Evolutionary conservation across 2,113 vertebrate genomes (phyloP).

Genomic region (Mirounga angustirostris): DNA sequence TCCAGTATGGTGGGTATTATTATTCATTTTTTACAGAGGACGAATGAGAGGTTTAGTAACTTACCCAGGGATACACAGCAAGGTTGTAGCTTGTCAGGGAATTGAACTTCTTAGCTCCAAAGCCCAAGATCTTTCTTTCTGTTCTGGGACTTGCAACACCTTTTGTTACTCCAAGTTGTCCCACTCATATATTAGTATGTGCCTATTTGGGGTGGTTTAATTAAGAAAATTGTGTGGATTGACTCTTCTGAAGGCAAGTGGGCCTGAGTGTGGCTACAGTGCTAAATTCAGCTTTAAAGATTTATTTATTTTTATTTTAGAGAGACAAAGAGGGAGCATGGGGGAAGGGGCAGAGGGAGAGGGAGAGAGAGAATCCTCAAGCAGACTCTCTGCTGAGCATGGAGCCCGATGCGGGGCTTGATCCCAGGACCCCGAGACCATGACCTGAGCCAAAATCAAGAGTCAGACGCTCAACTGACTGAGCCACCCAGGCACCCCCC

Average conservation of each 20-base stretch:
- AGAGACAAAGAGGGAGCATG: neutral
- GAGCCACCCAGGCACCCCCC: neutral
- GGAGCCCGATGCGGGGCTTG: neutral
- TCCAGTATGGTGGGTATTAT: neutral
- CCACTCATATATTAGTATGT: rapidly evolving
- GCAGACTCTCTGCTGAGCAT: neutral
- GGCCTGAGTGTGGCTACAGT: neutral
- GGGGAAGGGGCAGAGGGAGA: neutral
- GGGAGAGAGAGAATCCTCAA: neutral
- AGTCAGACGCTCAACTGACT: neutral
- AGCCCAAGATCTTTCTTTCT: neutral
- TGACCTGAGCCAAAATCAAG: neutral
- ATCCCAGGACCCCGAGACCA: neutral
- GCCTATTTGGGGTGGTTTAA: neutral
- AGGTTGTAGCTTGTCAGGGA: neutral
- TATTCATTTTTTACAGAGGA: neutral
- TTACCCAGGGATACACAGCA: neutral
- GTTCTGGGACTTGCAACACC: neutral
- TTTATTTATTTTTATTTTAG: neutral
- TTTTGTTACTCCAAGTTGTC: neutral
- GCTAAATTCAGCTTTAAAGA: neutral
- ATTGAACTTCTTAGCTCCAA: neutral
- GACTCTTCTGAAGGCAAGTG: neutral
- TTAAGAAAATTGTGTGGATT: neutral
- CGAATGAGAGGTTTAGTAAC: neutral